phyloP scores from a whole-genome alignment of 2,888 invertebrate species.

The Lobophora halterata region DNA sequence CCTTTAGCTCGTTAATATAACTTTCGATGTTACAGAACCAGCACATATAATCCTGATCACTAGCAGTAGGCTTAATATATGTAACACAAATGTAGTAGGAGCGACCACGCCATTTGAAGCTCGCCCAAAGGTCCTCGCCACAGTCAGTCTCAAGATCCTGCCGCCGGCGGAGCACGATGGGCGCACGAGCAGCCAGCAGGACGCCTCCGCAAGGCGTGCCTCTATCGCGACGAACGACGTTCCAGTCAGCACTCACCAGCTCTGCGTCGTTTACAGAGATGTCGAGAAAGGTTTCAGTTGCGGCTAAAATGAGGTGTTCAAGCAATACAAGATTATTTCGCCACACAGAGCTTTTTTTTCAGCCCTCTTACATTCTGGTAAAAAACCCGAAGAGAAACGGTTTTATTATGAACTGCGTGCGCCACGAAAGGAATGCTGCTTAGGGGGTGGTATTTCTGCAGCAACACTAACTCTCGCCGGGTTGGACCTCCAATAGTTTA shows the following conservation, averaged over 20 bases:
- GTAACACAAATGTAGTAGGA: conserved; percentile 1
- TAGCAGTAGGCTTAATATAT: not conserved
- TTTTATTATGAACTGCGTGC: too few relatives aligned
- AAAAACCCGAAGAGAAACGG: too few relatives aligned
- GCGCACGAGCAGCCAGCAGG: not conserved
- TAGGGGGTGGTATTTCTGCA: too few relatives aligned
- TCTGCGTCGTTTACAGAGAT: conserved; percentile 1
- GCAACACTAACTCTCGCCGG: too few relatives aligned
- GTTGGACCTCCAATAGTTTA: too few relatives aligned
- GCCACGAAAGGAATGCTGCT: too few relatives aligned
- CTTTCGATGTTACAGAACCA: conserved; percentile 5
- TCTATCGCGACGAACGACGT: conserved; percentile 1
- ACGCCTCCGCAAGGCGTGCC: conserved; percentile 2
- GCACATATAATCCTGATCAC: conserved; percentile 3
- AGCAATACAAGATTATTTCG: not conserved
- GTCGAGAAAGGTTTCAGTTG: conserved; percentile 1
- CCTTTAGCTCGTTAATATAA: conserved; percentile 2
- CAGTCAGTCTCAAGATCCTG: conserved; percentile 1
- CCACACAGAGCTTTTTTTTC: too few relatives aligned
- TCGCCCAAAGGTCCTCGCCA: too few relatives aligned
- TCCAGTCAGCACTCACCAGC: conserved; percentile 1
- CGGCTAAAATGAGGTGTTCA: not conserved
- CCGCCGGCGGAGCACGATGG: not conserved
- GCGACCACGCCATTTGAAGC: conserved; percentile 2
- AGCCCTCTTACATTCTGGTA: too few relatives aligned